Evolutionary conservation across 2,113 vertebrate genomes (phyloP), one percentile per base, ranked within the genome.

Genomic region (Percina caprodes): DNA sequence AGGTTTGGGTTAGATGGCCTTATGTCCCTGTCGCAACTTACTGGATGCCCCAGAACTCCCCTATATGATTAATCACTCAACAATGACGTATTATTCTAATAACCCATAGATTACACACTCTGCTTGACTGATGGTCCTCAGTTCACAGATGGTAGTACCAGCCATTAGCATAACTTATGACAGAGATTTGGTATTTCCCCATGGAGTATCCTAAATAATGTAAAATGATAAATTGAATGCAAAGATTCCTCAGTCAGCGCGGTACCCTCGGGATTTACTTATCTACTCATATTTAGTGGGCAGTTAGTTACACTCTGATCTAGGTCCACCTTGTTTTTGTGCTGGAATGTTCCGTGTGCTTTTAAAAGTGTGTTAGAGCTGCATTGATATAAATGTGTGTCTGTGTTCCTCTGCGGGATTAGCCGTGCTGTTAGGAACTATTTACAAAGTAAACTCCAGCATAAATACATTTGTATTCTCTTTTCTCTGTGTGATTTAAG

Each of bases 131-230:
- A 92, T 92, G 80, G 83, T 82, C 80, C 85, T 68, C 65, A 75
- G 84, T 84, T 86, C 91, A 87, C 90, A 92, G 91, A 92, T 92
- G 93, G 88, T 88, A 86, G 84, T 86, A 87, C 68, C 84, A 83
- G 26, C 75, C 86, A 93, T 93, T 94, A 92, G 89, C 87, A 93
- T 92, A 92, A 92, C 90, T 90, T 90, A 90, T 91, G 88, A 91
- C 76, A 78, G 62, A 81, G 84, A 87, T 70, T 82, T 70, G 35
- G 79, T 90, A 89, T 93, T 93, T 91, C 90, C 89, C 91, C 12
- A 49, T 26, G 86, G 92, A 89, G 77, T 79, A 88, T 81, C 87
- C 89, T 83, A 91, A 90, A 93, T 89, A 90, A 91, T 93, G 80
- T 90, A 86, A 86, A 89, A 92, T 90, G 83, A 92, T 92, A 63